Percentiles rank a stretch among this genome's conserved stretches.
Conservation (phyloP, 2,888 invertebrate species). For the Cosmopolites sordidus region DNA sequence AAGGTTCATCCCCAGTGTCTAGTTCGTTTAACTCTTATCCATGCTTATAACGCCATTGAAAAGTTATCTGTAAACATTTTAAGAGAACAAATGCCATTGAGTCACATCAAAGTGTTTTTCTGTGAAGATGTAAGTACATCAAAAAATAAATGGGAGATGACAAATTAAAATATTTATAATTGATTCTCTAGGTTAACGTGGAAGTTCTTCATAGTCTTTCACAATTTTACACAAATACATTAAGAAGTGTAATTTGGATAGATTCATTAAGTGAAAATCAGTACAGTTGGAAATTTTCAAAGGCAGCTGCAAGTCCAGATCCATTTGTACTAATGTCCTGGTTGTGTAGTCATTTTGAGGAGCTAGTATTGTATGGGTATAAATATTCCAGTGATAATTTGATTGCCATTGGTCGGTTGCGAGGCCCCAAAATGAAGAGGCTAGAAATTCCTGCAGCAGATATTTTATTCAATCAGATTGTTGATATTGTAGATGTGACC, state of each 20-base stretch:
- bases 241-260: conserved; percentile 59
- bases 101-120: conserved; percentile 69
- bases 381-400: conserved; percentile 60
- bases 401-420: conserved; percentile 60
- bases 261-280: conserved; percentile 50
- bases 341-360: conserved; percentile 57
- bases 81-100: conserved; percentile 65
- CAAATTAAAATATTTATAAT: not conserved
- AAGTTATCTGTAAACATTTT: conserved; percentile 60
- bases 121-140: conserved; percentile 57
- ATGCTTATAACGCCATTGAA: conserved; percentile 64
- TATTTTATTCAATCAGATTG: conserved; percentile 38
- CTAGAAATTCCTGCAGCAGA: conserved; percentile 56
- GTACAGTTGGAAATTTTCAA: conserved; percentile 34
- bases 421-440: conserved; percentile 53
- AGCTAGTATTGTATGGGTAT: conserved; percentile 56
- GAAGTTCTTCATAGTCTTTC: conserved; percentile 55
- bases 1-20: conserved; percentile 55
- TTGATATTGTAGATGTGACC: conserved; percentile 3
- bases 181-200: conserved; percentile 50
- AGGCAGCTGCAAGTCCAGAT: conserved; percentile 46
- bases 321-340: conserved; percentile 64
- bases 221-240: conserved; percentile 50
- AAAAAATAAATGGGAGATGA: conserved; percentile 1
- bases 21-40: conserved; percentile 60